A percentile compares a stretch with the other conserved stretches of the same genome.
Evolutionary conservation across 2,888 invertebrate species (phyloP).

Genomic region (Drosophila anomalata): DNA sequence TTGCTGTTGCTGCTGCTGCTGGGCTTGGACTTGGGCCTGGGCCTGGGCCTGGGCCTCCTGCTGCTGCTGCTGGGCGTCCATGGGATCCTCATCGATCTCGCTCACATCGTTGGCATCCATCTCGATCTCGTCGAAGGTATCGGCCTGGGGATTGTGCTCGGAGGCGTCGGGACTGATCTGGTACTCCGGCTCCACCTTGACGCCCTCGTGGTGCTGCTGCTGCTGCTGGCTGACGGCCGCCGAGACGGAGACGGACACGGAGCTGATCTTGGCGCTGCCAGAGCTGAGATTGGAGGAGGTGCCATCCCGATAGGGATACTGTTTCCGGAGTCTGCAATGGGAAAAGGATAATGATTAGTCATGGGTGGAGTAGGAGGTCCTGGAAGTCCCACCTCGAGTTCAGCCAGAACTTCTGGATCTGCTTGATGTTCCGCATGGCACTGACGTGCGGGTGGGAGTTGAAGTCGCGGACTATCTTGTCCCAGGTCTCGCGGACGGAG

Average conservation of each 20-base stretch:
- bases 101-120: slow-evolving; percentile 72
- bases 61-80: slow-evolving; percentile 63
- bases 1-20: slow-evolving; percentile 53
- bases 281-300: slow-evolving; percentile 31
- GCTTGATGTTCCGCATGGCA: slow-evolving; percentile 82
- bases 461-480: slow-evolving; percentile 81
- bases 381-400: slow-evolving; percentile 80
- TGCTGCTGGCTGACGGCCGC: slow-evolving; percentile 45
- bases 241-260: slow-evolving; percentile 23
- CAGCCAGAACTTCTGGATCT: slow-evolving; percentile 84
- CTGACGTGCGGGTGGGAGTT: slow-evolving; percentile 81
- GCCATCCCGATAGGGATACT: slow-evolving; percentile 78
- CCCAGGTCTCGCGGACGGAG: slow-evolving; percentile 83
- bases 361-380: not conserved
- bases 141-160: slow-evolving; percentile 75
- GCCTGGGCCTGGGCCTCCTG: slow-evolving; percentile 49
- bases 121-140: slow-evolving; percentile 81
- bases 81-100: slow-evolving; percentile 70
- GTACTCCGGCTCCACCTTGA: slow-evolving; percentile 81
- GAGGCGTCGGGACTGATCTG: slow-evolving; percentile 74
- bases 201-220: slow-evolving; percentile 59
- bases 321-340: slow-evolving; percentile 80
- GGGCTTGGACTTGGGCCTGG: slow-evolving; percentile 32
- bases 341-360: not conserved
- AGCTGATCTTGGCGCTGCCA: slow-evolving; percentile 30